Base-by-base conservation (phyloP, 2,113 vertebrate species). In the Hassar affinis region DNA sequence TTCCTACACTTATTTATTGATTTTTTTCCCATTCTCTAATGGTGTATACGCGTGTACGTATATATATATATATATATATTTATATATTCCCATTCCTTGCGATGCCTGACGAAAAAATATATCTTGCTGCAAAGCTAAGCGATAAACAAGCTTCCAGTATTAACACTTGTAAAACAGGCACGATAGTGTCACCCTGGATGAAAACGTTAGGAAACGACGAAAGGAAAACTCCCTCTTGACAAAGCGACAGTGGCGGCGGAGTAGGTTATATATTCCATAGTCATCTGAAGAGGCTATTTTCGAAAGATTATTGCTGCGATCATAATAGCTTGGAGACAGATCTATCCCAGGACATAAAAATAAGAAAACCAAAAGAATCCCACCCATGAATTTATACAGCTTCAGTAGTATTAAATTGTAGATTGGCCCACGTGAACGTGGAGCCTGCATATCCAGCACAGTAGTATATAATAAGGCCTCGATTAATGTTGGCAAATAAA, bases 371-470 rank as follows among this genome's bases (percentile, higher is more conserved):
- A 91, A 86, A 90, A 92, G 92, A 93, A 89, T 88, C 93, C 93
- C 91, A 89, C 78, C 92, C 91, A 93, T 91, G 90, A 94, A 93
- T 97, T 95, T 96, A 94, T 94, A 96, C 93, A 96, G 92, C 96
- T 93, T 98, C 98, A 98, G 97, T 98, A 98, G 97, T 98, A 97
- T 95, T 94, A 68, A 94, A 94, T 90, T 92, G 95, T 93, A 95
- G 62, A 94, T 93, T 93, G 89, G 89, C 90, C 90, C 88, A 87
- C 87, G 89, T 84, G 85, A 90, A 86, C 86, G 84, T 71, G 87
- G 90, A 92, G 94, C 93, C 89, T 93, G 93, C 92, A 87, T 93
- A 91, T 95, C 93, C 96, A 95, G 95, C 93, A 93, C 95, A 95
- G 94, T 95, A 97, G 94, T 95, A 59, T 94, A 78, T 94, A 95